These are phyloP conservation scores for Sceloporus undulatus DNA, from an alignment of 2,113 vertebrate genomes.

Conservation along the genomic window DNA sequence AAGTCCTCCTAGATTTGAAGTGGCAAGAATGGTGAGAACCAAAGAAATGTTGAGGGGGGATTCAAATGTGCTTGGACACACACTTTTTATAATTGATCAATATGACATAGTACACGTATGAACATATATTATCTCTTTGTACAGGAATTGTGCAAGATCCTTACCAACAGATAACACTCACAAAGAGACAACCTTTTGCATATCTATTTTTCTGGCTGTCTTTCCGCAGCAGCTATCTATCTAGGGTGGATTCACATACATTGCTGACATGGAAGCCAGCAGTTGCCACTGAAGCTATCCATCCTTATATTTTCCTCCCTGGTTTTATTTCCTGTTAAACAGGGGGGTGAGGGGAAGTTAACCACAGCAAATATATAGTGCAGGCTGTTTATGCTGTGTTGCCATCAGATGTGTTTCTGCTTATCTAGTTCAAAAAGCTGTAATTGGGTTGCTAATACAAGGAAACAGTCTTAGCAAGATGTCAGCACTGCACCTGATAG, in stretches of 20 bases:
- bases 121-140: not conserved
- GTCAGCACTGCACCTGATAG: slow-evolving; percentile 37
- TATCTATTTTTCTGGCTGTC: too few species aligned
- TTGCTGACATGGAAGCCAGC: too few species aligned
- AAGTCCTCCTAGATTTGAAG: too few species aligned
- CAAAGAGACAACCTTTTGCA: not conserved
- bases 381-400: not conserved
- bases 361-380: slow-evolving; percentile 6
- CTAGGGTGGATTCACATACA: too few species aligned
- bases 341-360: not conserved
- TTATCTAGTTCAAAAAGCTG: slow-evolving; percentile 32
- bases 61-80: too few species aligned
- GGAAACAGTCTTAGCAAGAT: slow-evolving; percentile 31
- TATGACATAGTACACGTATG: too few species aligned
- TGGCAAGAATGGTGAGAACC: not conserved
- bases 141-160: not conserved
- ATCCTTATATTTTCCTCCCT: slow-evolving; percentile 2
- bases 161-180: not conserved
- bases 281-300: too few species aligned
- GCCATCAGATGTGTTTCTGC: not conserved
- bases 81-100: not conserved
- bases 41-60: not conserved
- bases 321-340: slow-evolving; percentile 17
- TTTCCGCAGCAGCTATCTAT: too few species aligned
- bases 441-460: slow-evolving; percentile 39